Percentiles rank a stretch among this genome's conserved stretches.
These are phyloP conservation scores for Masnerella sp. DNA, from an alignment of 2,888 invertebrate species.

Conservation along the genomic window DNA sequence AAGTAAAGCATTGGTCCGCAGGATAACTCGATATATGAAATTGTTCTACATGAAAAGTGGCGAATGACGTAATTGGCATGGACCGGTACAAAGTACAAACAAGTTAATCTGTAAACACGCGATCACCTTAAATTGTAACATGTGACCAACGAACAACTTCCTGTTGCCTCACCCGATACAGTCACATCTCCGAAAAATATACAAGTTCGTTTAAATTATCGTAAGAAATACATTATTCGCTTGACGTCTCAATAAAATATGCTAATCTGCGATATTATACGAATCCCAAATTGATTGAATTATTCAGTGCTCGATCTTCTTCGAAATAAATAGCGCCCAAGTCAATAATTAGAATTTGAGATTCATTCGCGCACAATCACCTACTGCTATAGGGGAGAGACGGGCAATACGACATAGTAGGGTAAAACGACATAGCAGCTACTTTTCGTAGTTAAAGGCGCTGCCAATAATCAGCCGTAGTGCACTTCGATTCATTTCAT, in stretches of 20 bases:
- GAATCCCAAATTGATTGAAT: conserved; percentile 38
- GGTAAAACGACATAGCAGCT: too few species aligned
- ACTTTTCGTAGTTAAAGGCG: too few species aligned
- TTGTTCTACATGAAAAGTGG: conserved; percentile 29
- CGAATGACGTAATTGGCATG: conserved; percentile 41
- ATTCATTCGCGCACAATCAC: conserved; percentile 17
- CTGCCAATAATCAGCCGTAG: too few species aligned
- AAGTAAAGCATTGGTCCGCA: conserved; percentile 16
- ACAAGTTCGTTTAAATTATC: conserved; percentile 38
- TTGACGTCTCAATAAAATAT: conserved; percentile 53
- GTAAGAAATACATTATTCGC: conserved; percentile 51
- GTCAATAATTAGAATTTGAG: conserved; percentile 47
- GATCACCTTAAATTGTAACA: conserved; percentile 43
- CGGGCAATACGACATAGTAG: too few species aligned
- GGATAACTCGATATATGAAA: conserved; percentile 19
- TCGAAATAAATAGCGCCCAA: conserved; percentile 40
- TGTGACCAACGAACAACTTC: conserved; percentile 35
- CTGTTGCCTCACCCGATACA: conserved; percentile 33
- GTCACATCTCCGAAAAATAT: conserved; percentile 48
- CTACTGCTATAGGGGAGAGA: too few species aligned
- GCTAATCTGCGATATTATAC: conserved; percentile 35
- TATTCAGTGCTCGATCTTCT: conserved; percentile 28
- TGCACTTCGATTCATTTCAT: too few species aligned
- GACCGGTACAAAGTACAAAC: conserved; percentile 33
- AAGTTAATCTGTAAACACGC: conserved; percentile 46